These are phyloP conservation scores for Lepidonotus clava DNA, from an alignment of 2,888 invertebrate species.

Conservation along the genomic window DNA sequence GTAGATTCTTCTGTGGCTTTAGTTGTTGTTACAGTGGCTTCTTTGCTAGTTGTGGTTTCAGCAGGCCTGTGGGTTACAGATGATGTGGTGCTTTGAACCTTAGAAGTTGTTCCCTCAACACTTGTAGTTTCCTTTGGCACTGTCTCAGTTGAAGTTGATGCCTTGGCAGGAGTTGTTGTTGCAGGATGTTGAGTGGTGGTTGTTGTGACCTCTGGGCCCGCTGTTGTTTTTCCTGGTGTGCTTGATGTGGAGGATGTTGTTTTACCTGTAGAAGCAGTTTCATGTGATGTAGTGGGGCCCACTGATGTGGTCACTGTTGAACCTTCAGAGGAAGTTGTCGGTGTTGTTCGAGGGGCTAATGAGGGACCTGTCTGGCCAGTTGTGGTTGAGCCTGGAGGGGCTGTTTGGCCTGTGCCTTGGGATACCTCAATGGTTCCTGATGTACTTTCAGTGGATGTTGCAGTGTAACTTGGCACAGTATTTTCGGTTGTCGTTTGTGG, in stretches of 20 bases:
- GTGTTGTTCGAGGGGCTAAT: not conserved
- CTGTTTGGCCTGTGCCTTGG: not conserved
- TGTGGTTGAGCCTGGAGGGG: not conserved
- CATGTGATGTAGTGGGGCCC: too few relatives aligned
- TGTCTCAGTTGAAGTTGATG: not conserved
- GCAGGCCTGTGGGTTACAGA: not conserved
- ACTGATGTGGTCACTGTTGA: not conserved
- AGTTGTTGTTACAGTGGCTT: not conserved
- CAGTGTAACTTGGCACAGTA: not conserved
- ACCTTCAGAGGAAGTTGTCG: not conserved
- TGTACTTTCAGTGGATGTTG: not conserved
- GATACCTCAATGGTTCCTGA: not conserved
- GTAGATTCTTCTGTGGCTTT: not conserved
- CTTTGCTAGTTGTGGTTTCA: not conserved
- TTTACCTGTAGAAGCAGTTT: not conserved
- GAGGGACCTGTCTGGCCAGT: too few relatives aligned
- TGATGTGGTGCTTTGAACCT: too few relatives aligned
- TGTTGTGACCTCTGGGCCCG: not conserved
- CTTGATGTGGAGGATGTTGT: not conserved
- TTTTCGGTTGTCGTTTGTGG: not conserved
- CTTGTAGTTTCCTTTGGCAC: not conserved
- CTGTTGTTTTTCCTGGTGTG: not conserved
- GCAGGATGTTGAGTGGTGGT: not conserved
- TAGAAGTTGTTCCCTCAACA: not conserved
- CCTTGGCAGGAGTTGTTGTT: not conserved